Evolutionary conservation across 23 tunicate species (phyloP).

Genomic region (Styela plicata): DNA sequence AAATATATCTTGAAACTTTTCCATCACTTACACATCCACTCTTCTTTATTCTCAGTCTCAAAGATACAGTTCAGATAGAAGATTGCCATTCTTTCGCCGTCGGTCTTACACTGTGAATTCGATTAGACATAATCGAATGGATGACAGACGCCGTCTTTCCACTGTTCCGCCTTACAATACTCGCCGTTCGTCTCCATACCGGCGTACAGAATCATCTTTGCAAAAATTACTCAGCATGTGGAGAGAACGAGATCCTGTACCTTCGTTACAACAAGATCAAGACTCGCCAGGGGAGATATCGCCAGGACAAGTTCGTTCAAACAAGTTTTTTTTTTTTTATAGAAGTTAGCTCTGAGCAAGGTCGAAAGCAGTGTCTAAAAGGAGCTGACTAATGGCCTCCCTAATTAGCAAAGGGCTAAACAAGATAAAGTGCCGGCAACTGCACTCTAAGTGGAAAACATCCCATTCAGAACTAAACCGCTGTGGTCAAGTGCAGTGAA

Average conservation of each 20-base stretch:
- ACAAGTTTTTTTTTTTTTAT: too few species aligned
- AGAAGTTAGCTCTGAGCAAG: too few species aligned
- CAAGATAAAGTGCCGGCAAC: too few species aligned
- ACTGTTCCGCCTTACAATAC: slow-evolving; percentile 8
- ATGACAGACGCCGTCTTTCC: slow-evolving; percentile 10
- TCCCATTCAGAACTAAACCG: too few species aligned
- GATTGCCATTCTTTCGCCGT: slow-evolving; percentile 10
- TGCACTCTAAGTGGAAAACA: too few species aligned
- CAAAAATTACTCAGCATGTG: slow-evolving; percentile 24
- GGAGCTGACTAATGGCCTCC: too few species aligned
- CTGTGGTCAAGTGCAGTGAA: too few species aligned
- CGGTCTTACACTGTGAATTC: slow-evolving; percentile 26
- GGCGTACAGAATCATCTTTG: slow-evolving; percentile 1
- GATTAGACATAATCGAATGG: not conserved
- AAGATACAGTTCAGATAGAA: slow-evolving; percentile 20
- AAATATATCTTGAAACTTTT: too few species aligned
- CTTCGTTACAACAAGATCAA: not conserved
- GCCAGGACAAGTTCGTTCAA: slow-evolving; percentile 28
- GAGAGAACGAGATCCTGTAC: not conserved
- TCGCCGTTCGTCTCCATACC: not conserved
- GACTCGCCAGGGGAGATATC: slow-evolving; percentile 19
- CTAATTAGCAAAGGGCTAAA: too few species aligned
- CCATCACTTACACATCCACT: too few species aligned
- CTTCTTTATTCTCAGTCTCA: slow-evolving; percentile 9
- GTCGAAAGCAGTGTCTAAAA: too few species aligned